A percentile compares a stretch with the other conserved stretches of the same genome.
Conservation (phyloP, 2,113 vertebrate species). For the Ovis canadensis region DNA sequence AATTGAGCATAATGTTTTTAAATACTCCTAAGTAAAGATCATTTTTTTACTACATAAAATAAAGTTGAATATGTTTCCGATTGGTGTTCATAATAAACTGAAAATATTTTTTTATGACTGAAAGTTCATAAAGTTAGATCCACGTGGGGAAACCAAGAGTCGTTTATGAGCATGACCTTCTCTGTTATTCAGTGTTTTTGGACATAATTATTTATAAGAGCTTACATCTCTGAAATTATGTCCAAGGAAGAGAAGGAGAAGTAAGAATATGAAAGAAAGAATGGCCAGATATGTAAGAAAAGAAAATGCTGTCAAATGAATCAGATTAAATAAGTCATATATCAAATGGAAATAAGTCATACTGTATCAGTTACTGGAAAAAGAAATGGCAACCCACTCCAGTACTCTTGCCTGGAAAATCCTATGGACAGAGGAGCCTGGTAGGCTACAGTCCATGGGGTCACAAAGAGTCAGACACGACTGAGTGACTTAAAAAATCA, state of each 20-base stretch:
- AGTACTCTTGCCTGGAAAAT: too few relatives aligned
- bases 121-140: background rate
- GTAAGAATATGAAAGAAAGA: background rate
- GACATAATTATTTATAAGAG: background rate
- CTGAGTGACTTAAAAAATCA: background rate
- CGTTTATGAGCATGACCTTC: rapidly evolving
- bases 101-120: background rate
- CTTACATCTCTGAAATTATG: background rate
- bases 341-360: too few relatives aligned
- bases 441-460: too few relatives aligned
- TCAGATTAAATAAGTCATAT: background rate
- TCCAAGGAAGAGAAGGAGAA: background rate
- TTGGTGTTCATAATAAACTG: background rate
- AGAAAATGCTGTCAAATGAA: background rate
- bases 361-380: background rate
- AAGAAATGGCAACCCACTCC: too few relatives aligned
- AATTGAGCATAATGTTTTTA: background rate
- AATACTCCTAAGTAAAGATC: background rate
- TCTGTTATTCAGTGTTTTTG: background rate
- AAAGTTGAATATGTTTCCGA: background rate
- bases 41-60: background rate
- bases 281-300: background rate
- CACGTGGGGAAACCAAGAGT: too few relatives aligned
- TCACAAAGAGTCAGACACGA: too few relatives aligned
- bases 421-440: too few relatives aligned